These are phyloP conservation scores for Aspidoscelis tigris DNA, from an alignment of 2,113 vertebrate genomes.

Conservation along the genomic window DNA sequence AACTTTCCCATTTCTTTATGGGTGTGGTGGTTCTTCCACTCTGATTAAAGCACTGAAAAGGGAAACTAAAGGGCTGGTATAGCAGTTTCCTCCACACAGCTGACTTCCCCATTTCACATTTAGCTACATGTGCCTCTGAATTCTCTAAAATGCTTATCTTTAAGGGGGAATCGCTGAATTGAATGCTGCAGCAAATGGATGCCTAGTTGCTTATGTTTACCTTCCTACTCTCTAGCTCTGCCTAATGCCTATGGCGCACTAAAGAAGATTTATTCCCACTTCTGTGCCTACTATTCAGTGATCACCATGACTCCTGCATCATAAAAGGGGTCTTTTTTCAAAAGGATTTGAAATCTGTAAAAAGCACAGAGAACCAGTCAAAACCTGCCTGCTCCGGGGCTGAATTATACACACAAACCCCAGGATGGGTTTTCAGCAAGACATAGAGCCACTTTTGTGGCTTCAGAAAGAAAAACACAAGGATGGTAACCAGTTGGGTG, in stretches of 20 bases:
- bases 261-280: neutral
- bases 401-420: neutral
- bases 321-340: neutral
- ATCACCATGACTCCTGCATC: neutral
- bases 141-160: neutral
- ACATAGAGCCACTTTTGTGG: neutral
- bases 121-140: neutral
- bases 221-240: neutral
- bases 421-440: neutral
- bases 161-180: neutral
- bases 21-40: slow-evolving; percentile 9
- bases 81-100: neutral
- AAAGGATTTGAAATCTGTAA: neutral
- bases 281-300: neutral
- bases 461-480: neutral
- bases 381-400: neutral
- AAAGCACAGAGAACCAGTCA: neutral
- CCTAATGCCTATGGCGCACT: neutral
- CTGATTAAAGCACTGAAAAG: slow-evolving; percentile 1
- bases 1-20: slow-evolving; percentile 14
- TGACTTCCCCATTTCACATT: neutral
- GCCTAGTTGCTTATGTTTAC: neutral
- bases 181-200: neutral
- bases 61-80: neutral
- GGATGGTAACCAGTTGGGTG: neutral